A percentile compares a stretch with the other conserved stretches of the same genome.
These are phyloP conservation scores for Gymnogyps californianus DNA, from an alignment of 2,113 vertebrate genomes.

Conservation along the genomic window DNA sequence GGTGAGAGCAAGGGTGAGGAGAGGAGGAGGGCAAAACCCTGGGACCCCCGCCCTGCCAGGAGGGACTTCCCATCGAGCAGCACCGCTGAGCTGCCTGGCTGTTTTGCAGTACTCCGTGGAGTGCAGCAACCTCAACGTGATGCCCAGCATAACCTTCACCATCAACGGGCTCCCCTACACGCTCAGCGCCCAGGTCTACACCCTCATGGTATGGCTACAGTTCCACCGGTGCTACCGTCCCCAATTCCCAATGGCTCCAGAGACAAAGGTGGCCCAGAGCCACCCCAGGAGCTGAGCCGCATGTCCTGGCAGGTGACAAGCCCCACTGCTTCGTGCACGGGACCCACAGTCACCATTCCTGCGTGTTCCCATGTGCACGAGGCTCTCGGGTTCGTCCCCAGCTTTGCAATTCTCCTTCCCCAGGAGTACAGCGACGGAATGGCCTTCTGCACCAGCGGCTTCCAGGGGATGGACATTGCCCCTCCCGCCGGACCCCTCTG, in stretches of 20 bases:
- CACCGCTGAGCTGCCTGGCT: not conserved
- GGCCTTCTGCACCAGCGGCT: constrained; percentile 67
- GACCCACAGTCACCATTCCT: fast-evolving
- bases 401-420: not conserved
- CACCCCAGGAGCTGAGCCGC: fast-evolving
- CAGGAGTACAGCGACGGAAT: constrained; percentile 30
- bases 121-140: constrained; percentile 54
- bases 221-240: not conserved
- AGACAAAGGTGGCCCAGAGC: not conserved
- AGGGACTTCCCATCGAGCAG: fast-evolving
- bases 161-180: constrained; percentile 70
- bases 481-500: constrained; percentile 72
- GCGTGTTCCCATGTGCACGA: fast-evolving
- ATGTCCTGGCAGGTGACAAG: not conserved
- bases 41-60: not conserved
- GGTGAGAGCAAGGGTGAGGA: not conserved
- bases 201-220: constrained; percentile 40
- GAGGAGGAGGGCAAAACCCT: not conserved
- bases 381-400: fast-evolving
- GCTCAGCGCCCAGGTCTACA: constrained; percentile 66
- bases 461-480: constrained; percentile 68
- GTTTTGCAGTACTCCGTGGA: constrained; percentile 49
- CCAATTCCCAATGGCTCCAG: not conserved
- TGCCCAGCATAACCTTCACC: constrained; percentile 72
- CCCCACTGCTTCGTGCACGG: fast-evolving